Evolutionary conservation across 37 sponge, comb jelly and placozoan genomes (phyloP).

Genomic region (Mnemiopsis leidyi): DNA sequence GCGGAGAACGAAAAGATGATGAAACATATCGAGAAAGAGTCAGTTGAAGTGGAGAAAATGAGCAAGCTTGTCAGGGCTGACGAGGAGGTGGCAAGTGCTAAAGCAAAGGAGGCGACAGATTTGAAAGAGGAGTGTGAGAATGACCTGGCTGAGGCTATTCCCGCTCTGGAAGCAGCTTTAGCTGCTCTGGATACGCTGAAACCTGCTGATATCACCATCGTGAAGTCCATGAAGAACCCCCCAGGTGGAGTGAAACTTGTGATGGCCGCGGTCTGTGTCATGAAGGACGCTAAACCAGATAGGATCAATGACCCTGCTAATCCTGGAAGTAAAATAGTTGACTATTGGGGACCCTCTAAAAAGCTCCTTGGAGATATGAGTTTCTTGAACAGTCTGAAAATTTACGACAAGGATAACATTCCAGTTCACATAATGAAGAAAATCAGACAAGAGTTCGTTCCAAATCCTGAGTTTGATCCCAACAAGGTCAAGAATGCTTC

Average conservation of each 20-base stretch:
- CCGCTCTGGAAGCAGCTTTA: conserved; percentile 95
- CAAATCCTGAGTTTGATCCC: conserved; percentile 95
- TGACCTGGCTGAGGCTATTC: conserved; percentile 98
- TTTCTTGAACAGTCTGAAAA: conserved; percentile 83
- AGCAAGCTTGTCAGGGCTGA: conserved; percentile 87
- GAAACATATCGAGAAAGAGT: conserved; percentile 90
- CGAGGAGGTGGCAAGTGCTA: conserved; percentile 85
- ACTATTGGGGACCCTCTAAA: conserved; percentile 99
- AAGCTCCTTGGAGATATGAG: conserved; percentile 90
- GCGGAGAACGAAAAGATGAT: conserved; percentile 94
- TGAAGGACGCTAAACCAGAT: conserved; percentile 96
- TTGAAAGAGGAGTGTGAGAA: conserved; percentile 98
- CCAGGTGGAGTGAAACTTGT: conserved; percentile 98
- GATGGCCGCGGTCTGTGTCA: conserved; percentile 97
- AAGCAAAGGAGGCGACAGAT: conserved; percentile 89
- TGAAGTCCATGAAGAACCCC: conserved; percentile 94
- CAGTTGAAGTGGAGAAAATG: conserved; percentile 83
- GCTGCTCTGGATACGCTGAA: conserved; percentile 95
- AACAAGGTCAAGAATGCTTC: conserved; percentile 91
- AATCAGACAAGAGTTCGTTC: conserved; percentile 82
- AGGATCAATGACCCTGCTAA: conserved; percentile 92
- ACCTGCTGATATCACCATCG: conserved; percentile 95
- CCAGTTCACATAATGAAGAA: conserved; percentile 89
- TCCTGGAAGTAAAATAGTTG: conserved; percentile 86
- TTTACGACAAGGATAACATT: conserved; percentile 96